These are phyloP conservation scores for Aplysia californica DNA, from an alignment of 1,140 invertebrate genomes.

Conservation along the genomic window DNA sequence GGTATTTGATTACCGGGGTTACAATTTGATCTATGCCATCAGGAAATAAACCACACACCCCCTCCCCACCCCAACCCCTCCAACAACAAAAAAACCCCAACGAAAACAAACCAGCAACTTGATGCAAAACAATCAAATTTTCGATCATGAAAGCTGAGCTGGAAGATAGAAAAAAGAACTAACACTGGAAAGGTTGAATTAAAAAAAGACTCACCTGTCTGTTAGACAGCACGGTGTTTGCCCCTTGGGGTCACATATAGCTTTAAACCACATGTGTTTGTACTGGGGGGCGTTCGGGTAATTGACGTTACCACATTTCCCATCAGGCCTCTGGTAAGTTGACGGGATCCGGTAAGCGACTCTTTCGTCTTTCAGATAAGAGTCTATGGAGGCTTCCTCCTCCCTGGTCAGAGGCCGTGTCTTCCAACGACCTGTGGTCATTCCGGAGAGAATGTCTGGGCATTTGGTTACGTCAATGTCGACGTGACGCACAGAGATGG, in stretches of 20 bases:
- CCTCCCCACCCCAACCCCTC: too few species aligned
- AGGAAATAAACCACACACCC: too few species aligned
- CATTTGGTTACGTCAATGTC: background rate
- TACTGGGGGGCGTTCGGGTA: background rate
- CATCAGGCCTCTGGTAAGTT: conserved; percentile 24
- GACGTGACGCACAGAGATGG: background rate
- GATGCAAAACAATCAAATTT: too few species aligned
- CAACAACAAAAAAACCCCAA: too few species aligned
- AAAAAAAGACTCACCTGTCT: conserved; percentile 12
- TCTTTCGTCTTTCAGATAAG: conserved; percentile 17
- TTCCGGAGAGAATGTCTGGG: conserved; percentile 19
- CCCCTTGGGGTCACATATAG: conserved; percentile 30
- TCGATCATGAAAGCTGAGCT: too few species aligned
- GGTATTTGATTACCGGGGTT: conserved; percentile 26
- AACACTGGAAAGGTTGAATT: too few species aligned
- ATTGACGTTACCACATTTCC: conserved; percentile 28
- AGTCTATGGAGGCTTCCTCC: conserved; percentile 19
- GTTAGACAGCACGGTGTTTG: conserved; percentile 28
- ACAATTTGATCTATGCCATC: conserved; percentile 30
- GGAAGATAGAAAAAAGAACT: too few species aligned
- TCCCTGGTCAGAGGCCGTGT: background rate
- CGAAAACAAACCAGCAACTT: too few species aligned
- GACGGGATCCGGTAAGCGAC: conserved; percentile 23
- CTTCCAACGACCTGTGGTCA: conserved; percentile 27
- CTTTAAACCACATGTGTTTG: conserved; percentile 27